Base-by-base conservation (phyloP, 92 coral and sea anemone species). In the Phymanthus crucifer region DNA sequence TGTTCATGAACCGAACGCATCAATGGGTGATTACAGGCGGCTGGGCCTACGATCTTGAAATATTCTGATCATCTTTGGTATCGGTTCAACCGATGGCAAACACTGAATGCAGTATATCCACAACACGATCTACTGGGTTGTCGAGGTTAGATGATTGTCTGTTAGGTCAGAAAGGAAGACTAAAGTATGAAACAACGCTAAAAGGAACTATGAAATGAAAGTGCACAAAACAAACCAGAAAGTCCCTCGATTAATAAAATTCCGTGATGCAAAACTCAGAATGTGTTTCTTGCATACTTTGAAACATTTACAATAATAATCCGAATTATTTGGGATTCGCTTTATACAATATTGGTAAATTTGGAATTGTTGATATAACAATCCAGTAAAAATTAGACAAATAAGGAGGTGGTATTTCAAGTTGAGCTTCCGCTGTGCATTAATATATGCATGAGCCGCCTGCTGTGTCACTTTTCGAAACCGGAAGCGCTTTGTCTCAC, bases 381-480 rank as follows among this genome's bases (percentile, higher is more conserved):
- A 23, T 61, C 17, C 0, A 24, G 18, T 5, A 10, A 43, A 27
- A 17, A 61, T 11, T 11, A 61, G 68, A 27, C 68, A 61, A 61
- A 61, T 27, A 21, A 54, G n/a, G 4, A 19, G 68, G 36, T 61
- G 32, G 17, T 8, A 61, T 27, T 61, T 27, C 32, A 61, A 61
- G 12, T 61, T 2, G 23, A 61, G 29, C 68, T 61, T 61, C 68
- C 68, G 68, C 10, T 61, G 68, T 61, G 3, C 29, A 61, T 61
- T 27, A 61, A 61, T 61, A n/a, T 61, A 61, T 61, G 7, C 68
- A 24, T 61, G 10, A 61, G 68, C n/a, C n/a, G 68, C 33, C 68
- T 61, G 68, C 33, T 61, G 36, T 54, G 64, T 54, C 26, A 21
- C 64, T 54, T 14, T 4, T 21, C 64, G 68, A 24, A 27, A 61